Evolutionary conservation across 2,113 vertebrate genomes (phyloP), one percentile per base, ranked within the genome.

Genomic region (Passer montanus): DNA sequence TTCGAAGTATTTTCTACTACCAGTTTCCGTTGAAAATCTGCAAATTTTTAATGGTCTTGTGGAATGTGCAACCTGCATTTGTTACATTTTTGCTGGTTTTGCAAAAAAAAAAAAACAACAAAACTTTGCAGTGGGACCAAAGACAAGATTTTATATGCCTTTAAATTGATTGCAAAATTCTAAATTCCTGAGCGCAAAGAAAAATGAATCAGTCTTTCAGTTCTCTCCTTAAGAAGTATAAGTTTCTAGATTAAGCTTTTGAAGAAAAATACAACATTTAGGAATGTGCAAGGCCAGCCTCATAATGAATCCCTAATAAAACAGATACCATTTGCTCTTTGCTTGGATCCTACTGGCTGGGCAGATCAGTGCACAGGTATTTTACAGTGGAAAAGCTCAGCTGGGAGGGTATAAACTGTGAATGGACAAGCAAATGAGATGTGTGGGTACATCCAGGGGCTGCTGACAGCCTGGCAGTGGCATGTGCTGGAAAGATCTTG

Each of bases 301-400:
- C 3, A 3, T 49, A 4, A 9, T 55, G 28, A 73, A 33, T 59
- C 37, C 31, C 31, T 39, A 13, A 1, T 10, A 30, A 58, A 78
- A 15, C 1, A 0, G 44, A 11, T 3, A 7, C 7, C 15, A 14
- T 64, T 85, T 68, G 18, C 49, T 17, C 47, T 37, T 85, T 44
- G 70, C 31, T 4, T 22, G 0, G 47, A 3, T 44, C 23, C 26
- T 37, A 0, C 20, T 77, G 53, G 17, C 49, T 2, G 10, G 44
- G 24, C 5, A 78, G 66, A 5, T 53, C 49, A 23, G 20, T 26
- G 28, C 59, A 26, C 17, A 23, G 10, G 35, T 9, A 1, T 60
- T 63, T 59, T 8, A 22, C 24, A 35, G 16, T 5, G 52, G 49
- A 13, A 37, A 35, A 55, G 2, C 55, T 81, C 44, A 60, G 11